Evolutionary conservation across 30 jellyfish, hydroid and myxozoan genomes (phyloP).

Genomic region (Clytia hemisphaerica): DNA sequence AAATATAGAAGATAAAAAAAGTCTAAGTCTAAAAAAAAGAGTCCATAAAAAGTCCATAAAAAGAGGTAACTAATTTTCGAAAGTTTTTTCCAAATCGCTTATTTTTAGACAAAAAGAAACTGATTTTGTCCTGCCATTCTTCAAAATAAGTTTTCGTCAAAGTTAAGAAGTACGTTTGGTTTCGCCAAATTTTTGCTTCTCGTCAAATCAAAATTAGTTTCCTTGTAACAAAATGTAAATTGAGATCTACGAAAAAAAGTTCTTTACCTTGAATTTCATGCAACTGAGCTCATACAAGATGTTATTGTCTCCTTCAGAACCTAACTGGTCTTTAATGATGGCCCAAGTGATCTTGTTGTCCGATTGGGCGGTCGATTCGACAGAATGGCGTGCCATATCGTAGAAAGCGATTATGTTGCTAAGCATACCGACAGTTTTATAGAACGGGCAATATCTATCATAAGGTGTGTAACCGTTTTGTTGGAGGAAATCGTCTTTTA

Average conservation of each 20-base stretch:
- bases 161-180: no score
- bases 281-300: slow-evolving; percentile 82
- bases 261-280: slow-evolving; percentile 94
- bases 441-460: slow-evolving; percentile 96
- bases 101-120: no score
- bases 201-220: neutral
- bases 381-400: slow-evolving; percentile 98
- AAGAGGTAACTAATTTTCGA: no score
- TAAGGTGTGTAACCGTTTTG: slow-evolving; percentile 98
- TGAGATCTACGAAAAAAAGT: neutral
- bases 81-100: no score
- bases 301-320: no score
- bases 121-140: no score
- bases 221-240: neutral
- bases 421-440: slow-evolving; percentile 98
- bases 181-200: no score
- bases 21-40: no score
- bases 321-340: slow-evolving; percentile 94
- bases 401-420: slow-evolving; percentile 76
- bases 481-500: slow-evolving; percentile 95
- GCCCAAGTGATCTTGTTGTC: slow-evolving; percentile 99
- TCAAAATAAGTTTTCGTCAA: no score
- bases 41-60: no score
- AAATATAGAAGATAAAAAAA: neutral
- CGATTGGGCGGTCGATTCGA: slow-evolving; percentile 76